These are phyloP conservation scores for Phortica variegata DNA, from an alignment of 1,140 invertebrate genomes.

Conservation along the genomic window DNA sequence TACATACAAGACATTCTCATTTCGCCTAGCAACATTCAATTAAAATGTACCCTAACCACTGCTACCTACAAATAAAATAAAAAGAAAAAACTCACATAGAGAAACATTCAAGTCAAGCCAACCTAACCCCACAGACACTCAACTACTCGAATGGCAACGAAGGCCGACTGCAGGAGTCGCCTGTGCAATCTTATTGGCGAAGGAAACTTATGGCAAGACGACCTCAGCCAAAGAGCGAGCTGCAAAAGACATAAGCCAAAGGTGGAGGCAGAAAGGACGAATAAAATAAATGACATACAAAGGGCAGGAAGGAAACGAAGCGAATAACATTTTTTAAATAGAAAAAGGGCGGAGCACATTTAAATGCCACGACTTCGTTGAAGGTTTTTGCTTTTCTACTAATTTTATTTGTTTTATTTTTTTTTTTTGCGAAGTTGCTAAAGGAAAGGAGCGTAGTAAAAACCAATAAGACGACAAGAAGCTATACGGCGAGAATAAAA, in stretches of 20 bases:
- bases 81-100: no score
- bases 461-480: slow-evolving; percentile 41
- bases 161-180: no score
- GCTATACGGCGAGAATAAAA: no score
- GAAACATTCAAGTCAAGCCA: no score
- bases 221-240: slow-evolving; percentile 31
- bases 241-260: no score
- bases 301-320: slow-evolving; percentile 30
- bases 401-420: slow-evolving; percentile 10
- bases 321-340: slow-evolving; percentile 49
- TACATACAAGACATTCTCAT: slow-evolving; percentile 1
- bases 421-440: slow-evolving; percentile 20
- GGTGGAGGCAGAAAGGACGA: slow-evolving; percentile 5
- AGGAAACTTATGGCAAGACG: slow-evolving; percentile 15
- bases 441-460: neutral
- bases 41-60: slow-evolving; percentile 12
- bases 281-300: slow-evolving; percentile 3
- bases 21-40: slow-evolving; percentile 25
- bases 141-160: no score
- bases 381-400: slow-evolving; percentile 10
- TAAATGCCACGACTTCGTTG: slow-evolving; percentile 34
- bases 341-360: slow-evolving; percentile 53
- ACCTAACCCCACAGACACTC: no score
- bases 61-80: no score
- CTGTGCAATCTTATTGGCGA: slow-evolving; percentile 36